Conservation (phyloP, 2,113 vertebrate genomes). For the Regulus satrapa region DNA sequence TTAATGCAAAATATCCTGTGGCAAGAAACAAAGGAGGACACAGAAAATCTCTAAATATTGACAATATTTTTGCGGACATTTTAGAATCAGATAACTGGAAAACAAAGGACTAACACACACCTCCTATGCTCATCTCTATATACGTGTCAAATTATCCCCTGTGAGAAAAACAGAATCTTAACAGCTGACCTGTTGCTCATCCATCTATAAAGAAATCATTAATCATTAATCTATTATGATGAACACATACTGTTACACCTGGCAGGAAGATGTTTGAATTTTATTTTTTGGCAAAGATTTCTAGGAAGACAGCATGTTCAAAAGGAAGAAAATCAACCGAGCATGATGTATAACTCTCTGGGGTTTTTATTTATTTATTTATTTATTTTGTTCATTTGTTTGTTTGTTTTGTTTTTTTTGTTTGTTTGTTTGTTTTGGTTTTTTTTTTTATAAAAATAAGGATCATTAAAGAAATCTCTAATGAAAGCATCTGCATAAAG, state of each 20-base stretch:
- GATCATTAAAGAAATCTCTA: background rate
- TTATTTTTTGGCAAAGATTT: constrained; percentile 1
- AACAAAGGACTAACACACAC: background rate
- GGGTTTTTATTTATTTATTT: no score
- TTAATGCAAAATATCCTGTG: background rate
- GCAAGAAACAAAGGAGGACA: background rate
- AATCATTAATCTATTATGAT: constrained; percentile 28
- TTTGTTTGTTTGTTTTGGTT: background rate
- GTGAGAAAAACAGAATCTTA: background rate
- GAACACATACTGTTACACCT: constrained; percentile 15
- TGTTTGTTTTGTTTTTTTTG: background rate
- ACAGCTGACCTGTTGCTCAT: constrained; percentile 15
- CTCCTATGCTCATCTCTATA: background rate
- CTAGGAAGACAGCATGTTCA: background rate
- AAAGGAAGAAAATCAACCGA: background rate
- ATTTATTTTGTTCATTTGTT: no score
- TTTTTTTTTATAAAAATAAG: no score
- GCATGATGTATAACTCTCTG: background rate
- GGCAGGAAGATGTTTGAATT: background rate
- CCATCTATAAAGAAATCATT: constrained; percentile 38
- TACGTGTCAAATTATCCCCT: background rate
- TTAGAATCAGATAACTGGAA: background rate
- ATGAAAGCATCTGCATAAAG: background rate
- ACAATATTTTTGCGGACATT: background rate
- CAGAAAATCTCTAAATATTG: background rate